Base-by-base conservation (phyloP, 2,797 vertebrate species). In the Cossypha dichroa region DNA sequence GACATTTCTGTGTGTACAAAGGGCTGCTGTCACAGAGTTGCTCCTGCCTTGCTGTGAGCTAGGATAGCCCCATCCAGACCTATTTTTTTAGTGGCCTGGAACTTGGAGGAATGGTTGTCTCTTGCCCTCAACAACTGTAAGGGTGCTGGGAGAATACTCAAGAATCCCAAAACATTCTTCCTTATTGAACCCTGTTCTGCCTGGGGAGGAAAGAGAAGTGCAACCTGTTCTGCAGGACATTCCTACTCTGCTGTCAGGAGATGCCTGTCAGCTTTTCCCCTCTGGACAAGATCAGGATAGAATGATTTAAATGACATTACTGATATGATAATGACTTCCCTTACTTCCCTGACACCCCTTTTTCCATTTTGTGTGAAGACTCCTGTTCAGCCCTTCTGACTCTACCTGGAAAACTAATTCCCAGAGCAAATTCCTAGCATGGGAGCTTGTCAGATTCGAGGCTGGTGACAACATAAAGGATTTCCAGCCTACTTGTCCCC, bases 191-290 rank as follows among this genome's bases (percentile, higher is more conserved):
- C 7, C 9, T 83, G 59, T 43, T 85, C 63, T 79, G 40, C 48
- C 18, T 25, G 66, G 49, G 46, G 58, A 88, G 26, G 29, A 56
- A 96, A 48, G 45, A 95, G 63, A 91, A 29, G 88, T 74, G 40
- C 46, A 93, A 95, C 86, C 45, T 0, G 68, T 92, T 96, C 81
- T 88, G 62, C 92, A 76, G 73, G 88, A 94, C 80, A 33, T 91
- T 94, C 83, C 63, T 56, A 68, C 19, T 88, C 60, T 7, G 12
- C 62, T 54, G n/a, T 80, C 62, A 92, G 60, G 68, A 66, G 58
- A 58, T 40, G 49, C 49, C 81, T 83, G 29, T 9, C 13, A 6
- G 75, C 72, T 93, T 85, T 92, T 73, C 13, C 73, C 49, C 81
- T 87, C 68, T n/a, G 60, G 77, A 54, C 28, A 74, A 45, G 70